Evolutionary conservation across 92 coral and sea anemone species (phyloP), one percentile per base, ranked within the genome.

Genomic region (Micromussa lordhowensis): DNA sequence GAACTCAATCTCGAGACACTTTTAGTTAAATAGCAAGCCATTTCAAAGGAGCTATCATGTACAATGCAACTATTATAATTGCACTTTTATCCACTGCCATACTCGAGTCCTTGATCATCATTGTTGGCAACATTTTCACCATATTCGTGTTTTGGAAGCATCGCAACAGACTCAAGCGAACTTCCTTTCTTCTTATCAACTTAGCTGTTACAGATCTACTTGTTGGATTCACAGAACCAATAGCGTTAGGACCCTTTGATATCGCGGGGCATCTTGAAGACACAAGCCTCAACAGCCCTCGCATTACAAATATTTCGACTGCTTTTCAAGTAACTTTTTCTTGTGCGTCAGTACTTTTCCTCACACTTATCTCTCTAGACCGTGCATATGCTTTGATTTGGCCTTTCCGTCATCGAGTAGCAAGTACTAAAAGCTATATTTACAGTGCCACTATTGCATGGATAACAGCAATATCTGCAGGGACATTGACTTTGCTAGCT

Each of bases 351-450:
- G 64, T 58, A 58, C 19, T 58, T 19, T 58, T 17, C 24, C 64
- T 58, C 6, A 5, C 22, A 58, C 64, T 58, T 7, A 18, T 31
- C 48, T 76, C 36, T 24, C 21, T 28, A 21, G 80, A 58, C 24
- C 59, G 80, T 7, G 80, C 61, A 7, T 48, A 21, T 49, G 21
- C 80, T 44, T 48, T 24, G 80, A 76, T 76, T 26, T 76, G 80
- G 80, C 80, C 80, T 35, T 61, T 40, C 54, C 80, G 80, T 1
- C 80, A 76, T 76, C 80, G 80, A 40, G 64, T n/a, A 21, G 10
- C 80, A 76, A 48, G 80, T 32, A 40, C 54, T 6, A 48, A 76
- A 48, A 30, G 28, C 36, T 44, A 76, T 19, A 48, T 26, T 36
- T 18, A 40, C 59, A 40, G 80, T n/a, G 80, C 16, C 9, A 13